Base-by-base conservation (phyloP, 2,888 invertebrate genomes). In the Mamestra brassicae region DNA sequence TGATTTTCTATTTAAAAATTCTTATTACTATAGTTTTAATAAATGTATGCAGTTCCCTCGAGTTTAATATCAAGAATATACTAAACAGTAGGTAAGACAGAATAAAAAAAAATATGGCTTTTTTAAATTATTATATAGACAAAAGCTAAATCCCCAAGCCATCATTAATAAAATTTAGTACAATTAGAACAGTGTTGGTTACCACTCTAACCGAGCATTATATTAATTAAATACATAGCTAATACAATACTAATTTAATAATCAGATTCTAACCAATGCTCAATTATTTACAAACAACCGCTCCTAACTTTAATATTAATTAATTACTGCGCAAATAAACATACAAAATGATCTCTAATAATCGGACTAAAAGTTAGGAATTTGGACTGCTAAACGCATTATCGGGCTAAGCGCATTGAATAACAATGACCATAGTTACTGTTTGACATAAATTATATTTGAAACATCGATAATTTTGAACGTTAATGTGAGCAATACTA, bases 401-500 rank as follows among this genome's bases (percentile, higher is more conserved):
- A 79, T 76, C 61, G 26, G 73, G 63, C 74, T 79, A 83, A 83
- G 71, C 61, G 68, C 81, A 81, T 83, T 81, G 76, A 83, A 85
- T 83, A 85, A 75, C 78, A 80, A 72, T 75, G 60, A 52, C 42
- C 58, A 13, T 65, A 61, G 71, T 62, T 74, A 75, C 62, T 71
- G 54, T 64, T 66, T 68, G 67, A 72, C 80, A 85, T 86, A 83
- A 85, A 84, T 87, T 76, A 76, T 76, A 81, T 84, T 80, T 76
- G 71, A 81, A 86, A 80, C 72, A 78, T 70, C 78, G 73, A 78
- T 80, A 76, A 76, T 83, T 77, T 85, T 76, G 83, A 85, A 71
- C 58, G 47, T 60, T 78, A 74, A 78, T 77, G 71, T 71, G 38
- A 65, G 70, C 62, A 61, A 74, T 72, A 70, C 54, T 77, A 83